Evolutionary conservation across 2,888 invertebrate species (phyloP), one percentile per base, ranked within the genome.

Genomic region (Leptinotarsa tumamoca): DNA sequence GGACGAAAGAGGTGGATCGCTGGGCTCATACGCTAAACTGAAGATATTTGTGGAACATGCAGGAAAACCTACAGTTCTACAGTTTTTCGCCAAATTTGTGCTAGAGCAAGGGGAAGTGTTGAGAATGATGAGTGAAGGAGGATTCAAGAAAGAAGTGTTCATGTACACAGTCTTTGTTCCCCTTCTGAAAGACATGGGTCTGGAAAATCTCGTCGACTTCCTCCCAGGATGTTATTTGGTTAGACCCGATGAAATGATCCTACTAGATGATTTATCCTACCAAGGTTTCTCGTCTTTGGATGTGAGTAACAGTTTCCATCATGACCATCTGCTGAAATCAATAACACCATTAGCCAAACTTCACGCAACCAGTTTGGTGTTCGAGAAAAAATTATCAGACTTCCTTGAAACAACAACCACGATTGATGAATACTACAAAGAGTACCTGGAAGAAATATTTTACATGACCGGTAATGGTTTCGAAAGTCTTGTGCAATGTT

Each of bases 111-210:
- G 3, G 5, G 63, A 43, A n/a, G 10, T 13, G n/a, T n/a, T 63
- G 43, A 63, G 33, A 43, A 7, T 15, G 7, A 33, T 63, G 43
- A 13, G n/a, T 2, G 27, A 33, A 63, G 4, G 2, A 10, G 17
- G n/a, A n/a, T 63, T 63, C 63, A 43, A 63, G 33, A 63, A 63
- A n/a, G 63, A 63, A 33, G 33, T 33, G 10, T 63, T 63, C 14
- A 10, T 63, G 3, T 63, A 63, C 18, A 63, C 63, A 7, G 33
- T 63, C 0, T 63, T 63, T 33, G n/a, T 10, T 63, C 43, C 63
- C 17, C 33, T 63, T 17, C 18, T 63, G 7, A 63, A 63, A 33
- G n/a, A 63, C 27, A 27, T 63, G 43, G 63, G 43, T 17, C 15
- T 63, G 17, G 43, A 43, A 10, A 63, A 7, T 4, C 33, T 63